Evolutionary conservation across 2,888 invertebrate species (phyloP).

Genomic region (Epinotia bilunana): DNA sequence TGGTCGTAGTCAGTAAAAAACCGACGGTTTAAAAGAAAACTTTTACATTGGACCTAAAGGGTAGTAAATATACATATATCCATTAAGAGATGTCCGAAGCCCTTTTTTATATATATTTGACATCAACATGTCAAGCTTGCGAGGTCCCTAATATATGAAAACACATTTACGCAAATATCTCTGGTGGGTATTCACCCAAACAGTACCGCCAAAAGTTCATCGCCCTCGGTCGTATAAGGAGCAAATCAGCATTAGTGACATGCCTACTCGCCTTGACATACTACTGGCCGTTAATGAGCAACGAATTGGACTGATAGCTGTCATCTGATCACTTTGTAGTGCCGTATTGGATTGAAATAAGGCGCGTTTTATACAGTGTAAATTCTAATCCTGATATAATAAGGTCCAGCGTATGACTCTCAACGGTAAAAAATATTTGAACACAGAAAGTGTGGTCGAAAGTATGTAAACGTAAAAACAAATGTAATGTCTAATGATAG

Average conservation of each 20-base stretch:
- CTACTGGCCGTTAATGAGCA: constrained; percentile 30
- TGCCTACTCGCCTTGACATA: constrained; percentile 43
- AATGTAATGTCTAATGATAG: no score
- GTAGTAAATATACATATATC: no score
- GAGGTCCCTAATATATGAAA: no score
- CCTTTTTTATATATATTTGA: no score
- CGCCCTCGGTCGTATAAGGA: constrained; percentile 32
- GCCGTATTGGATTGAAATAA: constrained; percentile 12
- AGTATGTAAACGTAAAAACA: no score
- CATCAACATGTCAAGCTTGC: no score
- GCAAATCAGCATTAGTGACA: constrained; percentile 33
- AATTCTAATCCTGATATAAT: not conserved
- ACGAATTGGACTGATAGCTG: constrained; percentile 31
- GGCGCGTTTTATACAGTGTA: constrained; percentile 1
- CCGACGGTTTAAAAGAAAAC: not conserved
- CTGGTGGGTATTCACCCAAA: not conserved
- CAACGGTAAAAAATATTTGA: no score
- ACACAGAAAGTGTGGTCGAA: no score
- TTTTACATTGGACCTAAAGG: not conserved
- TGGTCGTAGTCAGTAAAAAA: no score
- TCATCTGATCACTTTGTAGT: constrained; percentile 25
- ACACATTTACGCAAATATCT: no score
- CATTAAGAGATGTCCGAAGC: no score
- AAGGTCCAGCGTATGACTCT: not conserved
- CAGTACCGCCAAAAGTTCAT: constrained; percentile 12